Evolutionary conservation across 2,113 vertebrate species (phyloP), one percentile per base, ranked within the genome.

Genomic region (Brachirus orientalis): DNA sequence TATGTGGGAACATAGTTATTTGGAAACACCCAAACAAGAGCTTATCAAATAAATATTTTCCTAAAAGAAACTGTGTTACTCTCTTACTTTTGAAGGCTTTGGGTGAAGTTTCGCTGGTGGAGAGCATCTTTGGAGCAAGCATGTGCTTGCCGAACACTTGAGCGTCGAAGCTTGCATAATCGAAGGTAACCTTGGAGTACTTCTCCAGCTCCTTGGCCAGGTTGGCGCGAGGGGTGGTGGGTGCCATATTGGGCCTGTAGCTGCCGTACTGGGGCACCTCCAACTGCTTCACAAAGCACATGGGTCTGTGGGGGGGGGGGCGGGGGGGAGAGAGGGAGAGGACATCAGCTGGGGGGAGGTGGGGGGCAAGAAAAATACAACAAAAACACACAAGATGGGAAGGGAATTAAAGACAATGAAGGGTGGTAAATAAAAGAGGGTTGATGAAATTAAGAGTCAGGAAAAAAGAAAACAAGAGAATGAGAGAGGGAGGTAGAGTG

Each of bases 101-200:
- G 77, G 96, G 96, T 97, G 97, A 98, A 94, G 92, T 95, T 95
- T 98, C 96, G 93, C 94, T 96, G 94, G 95, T 95, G 93, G 93
- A 28, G 28, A 28, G 94, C 94, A 97, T 97, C 95, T 99, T 98
- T 96, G 97, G 97, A 92, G 95, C 96, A 93, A 99, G 96, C 94
- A 95, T 94, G 90, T 95, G 96, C 93, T 96, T 99, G 93, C 98
- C 98, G 78, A 99, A 99, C 93, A 99, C 98, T 94, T 98, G 97
- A 88, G 96, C 97, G 68, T 99, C 98, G 74, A 99, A 99, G 95
- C 97, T 99, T 93, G 98, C 96, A 94, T 99, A 98, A 95, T 99
- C 98, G 72, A 99, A 99, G 91, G 96, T 97, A 90, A 97, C 96
- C 94, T 99, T 98, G 92, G 97, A 98, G 94, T 99, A 98, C 79